phyloP scores from a whole-genome alignment of 1,140 invertebrate species.

The Drosophila malerkotliana region DNA sequence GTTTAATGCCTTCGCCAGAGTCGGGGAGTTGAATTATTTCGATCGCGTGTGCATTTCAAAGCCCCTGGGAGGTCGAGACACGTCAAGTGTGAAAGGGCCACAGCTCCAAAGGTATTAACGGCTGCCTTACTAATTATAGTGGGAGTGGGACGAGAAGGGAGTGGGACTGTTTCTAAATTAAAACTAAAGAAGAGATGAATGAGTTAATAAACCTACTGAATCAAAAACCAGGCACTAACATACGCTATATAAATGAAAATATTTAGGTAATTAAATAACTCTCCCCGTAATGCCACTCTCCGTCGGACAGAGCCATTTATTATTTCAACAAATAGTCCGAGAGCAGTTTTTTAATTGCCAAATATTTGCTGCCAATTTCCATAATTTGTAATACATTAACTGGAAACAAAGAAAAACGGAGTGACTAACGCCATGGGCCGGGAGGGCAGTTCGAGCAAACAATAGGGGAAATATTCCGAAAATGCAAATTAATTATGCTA shows the following conservation, averaged over 20 bases:
- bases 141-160: too few relatives aligned
- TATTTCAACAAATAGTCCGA: constrained; percentile 12
- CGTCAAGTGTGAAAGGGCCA: constrained; percentile 19
- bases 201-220: background rate
- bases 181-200: background rate
- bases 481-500: constrained; percentile 72
- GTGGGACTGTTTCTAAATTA: background rate
- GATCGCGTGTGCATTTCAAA: constrained; percentile 43
- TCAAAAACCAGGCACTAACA: background rate
- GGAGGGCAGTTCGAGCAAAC: constrained; percentile 1
- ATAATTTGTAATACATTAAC: constrained; percentile 51
- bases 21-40: constrained; percentile 54
- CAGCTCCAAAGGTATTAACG: constrained; percentile 14
- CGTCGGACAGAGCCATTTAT: constrained; percentile 25
- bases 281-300: background rate
- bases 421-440: background rate
- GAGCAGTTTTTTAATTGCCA: constrained; percentile 40
- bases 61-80: constrained; percentile 12
- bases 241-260: constrained; percentile 16
- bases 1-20: constrained; percentile 42
- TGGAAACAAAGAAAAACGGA: constrained; percentile 11
- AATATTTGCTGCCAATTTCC: constrained; percentile 39
- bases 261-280: constrained; percentile 22
- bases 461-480: constrained; percentile 30
- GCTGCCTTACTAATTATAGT: constrained; percentile 23